Evolutionary conservation across 2,888 invertebrate genomes (phyloP), one percentile per base, ranked within the genome.

Genomic region (Rhorus exstirpatorius): DNA sequence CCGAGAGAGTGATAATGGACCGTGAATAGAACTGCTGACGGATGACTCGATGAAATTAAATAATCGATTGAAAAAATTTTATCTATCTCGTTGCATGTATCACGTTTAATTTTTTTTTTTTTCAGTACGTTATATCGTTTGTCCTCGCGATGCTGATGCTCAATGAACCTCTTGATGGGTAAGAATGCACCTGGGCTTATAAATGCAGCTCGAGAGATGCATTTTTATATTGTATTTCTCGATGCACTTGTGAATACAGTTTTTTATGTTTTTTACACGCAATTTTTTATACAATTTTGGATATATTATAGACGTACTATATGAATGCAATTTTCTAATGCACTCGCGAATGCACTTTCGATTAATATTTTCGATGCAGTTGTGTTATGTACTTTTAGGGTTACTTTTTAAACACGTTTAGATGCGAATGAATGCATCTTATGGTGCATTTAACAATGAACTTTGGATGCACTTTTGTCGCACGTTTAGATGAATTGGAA

Each of bases 91-190:
- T 41, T 24, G 35, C 4, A 17, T 49, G 4, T 60, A 14, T 41
- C 17, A 41, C 31, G 8, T 8, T 58, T n/a, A 14, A 7, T 6
- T 21, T 71, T 74, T 31, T 24, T 26, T 38, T 72, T 67, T 84
- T 83, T 8, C 68, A 86, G 85, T 84, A 60, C 19, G 38, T 74
- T 12, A 58, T 83, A 21, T 81, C 83, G 21, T 49, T 83, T 14
- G 1, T 84, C 38, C 38, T 84, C 19, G 71, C 75, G 38, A 75
- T 86, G 60, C 19, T 81, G 26, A 53, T 84, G 24, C 31, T 79
- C 3, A 41, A 79, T 8, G 67, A 83, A 21, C 58, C 67, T 19
- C 44, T 68, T 19, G 77, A 80, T 10, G 84, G 82, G 85, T 85
- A 76, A 84, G 74, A 41, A 53, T 55, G 10, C 10, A 17, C 17